Base-by-base conservation (phyloP, 1,140 invertebrate genomes). In the Drosophila kurseongensis region DNA sequence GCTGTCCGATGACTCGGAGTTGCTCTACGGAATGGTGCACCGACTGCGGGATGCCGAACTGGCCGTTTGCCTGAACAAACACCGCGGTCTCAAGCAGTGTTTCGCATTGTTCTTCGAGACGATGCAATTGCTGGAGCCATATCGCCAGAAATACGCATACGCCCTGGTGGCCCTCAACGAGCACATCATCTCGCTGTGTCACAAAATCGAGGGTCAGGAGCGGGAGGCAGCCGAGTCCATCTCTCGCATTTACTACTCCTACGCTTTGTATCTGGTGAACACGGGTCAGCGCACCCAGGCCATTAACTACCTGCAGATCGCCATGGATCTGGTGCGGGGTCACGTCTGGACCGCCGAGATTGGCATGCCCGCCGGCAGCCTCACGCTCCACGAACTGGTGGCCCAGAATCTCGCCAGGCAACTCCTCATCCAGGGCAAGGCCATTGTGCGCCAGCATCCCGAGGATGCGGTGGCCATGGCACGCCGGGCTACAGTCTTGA, bases 161-260 rank as follows among this genome's bases (percentile, higher is more conserved):
- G 79, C 65, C 0, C 12, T 89, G 27, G 75, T 59, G 12, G 42
- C 81, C 10, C 56, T 91, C 5, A 80, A 85, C 48, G 76, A 89
- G 55, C 79, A 82, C 27, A 61, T 91, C 8, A 78, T 89, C 10
- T 80, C 72, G 1, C 41, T 91, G 38, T 91, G 83, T 41, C 80
- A 74, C 63, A 66, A 67, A 7, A 67, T 91, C 8, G 62, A 65
- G 12, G 75, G 62, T 0, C 50, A 82, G 47, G 80, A 90, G n/a
- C 48, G 59, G 0, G 89, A 82, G 12, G 71, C 89, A 6, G 50
- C 47, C 23, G 89, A 91, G 38, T 79, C 72, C 51, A 79, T 91
- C 6, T 67, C 89, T 0, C 84, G 89, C 38, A 91, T 91, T 38
- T 91, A 89, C 52, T 76, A 82, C 23, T 58, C 48, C 2, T 91